phyloP scores from a whole-genome alignment of 2,888 invertebrate species.

The Amiota mariae region DNA sequence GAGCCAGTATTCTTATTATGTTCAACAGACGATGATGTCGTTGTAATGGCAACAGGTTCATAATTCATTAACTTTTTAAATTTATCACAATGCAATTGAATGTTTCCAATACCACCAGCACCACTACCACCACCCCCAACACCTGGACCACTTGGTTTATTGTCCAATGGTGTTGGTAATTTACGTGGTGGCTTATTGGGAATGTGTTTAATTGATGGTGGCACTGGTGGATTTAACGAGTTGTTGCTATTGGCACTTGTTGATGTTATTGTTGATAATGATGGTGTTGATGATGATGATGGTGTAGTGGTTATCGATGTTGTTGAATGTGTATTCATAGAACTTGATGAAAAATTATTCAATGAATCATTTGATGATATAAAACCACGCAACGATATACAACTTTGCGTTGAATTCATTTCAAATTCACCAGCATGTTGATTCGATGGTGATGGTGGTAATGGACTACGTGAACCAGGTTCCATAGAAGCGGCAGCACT shows the following conservation, averaged over 20 bases:
- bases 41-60: constrained; percentile 72
- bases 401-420: constrained; percentile 69
- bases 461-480: constrained; percentile 86
- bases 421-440: constrained; percentile 68
- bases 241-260: constrained; percentile 29
- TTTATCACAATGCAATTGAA: constrained; percentile 65
- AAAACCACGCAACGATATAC: constrained; percentile 67
- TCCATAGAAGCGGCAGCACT: constrained; percentile 85
- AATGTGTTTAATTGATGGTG: constrained; percentile 60
- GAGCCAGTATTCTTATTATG: constrained; percentile 63
- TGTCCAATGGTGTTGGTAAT: constrained; percentile 56
- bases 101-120: constrained; percentile 8
- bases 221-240: constrained; percentile 31
- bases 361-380: constrained; percentile 71
- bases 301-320: constrained; percentile 34
- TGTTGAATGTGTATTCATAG: constrained; percentile 39
- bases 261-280: constrained; percentile 22
- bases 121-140: constrained; percentile 29
- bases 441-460: constrained; percentile 79
- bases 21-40: constrained; percentile 68
- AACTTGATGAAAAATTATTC: constrained; percentile 63
- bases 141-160: constrained; percentile 21
- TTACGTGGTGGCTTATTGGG: constrained; percentile 73
- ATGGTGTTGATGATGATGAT: constrained; percentile 37
- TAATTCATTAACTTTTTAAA: constrained; percentile 71